Percentiles rank a stretch among this genome's conserved stretches.
Conservation (phyloP, 2,113 vertebrate genomes). For the Poeciliopsis prolifica region DNA sequence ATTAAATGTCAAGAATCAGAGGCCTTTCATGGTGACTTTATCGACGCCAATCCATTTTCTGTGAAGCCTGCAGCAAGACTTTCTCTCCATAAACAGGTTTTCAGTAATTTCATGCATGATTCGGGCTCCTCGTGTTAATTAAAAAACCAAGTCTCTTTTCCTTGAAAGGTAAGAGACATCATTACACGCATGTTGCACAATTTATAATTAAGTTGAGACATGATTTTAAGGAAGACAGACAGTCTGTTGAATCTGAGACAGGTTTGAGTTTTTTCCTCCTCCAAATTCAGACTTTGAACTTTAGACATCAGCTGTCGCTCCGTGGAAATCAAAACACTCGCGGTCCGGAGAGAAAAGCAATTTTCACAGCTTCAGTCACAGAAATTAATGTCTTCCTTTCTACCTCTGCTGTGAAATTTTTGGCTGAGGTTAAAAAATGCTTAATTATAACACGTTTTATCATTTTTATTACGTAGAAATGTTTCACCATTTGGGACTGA, state of each 20-base stretch:
- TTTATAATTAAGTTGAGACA: no score
- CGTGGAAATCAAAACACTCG: background rate
- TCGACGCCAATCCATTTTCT: conserved; percentile 47
- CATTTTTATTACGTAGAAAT: background rate
- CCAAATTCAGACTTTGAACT: background rate
- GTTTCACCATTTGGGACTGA: conserved; percentile 1
- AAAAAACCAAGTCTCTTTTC: background rate
- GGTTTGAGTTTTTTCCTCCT: background rate
- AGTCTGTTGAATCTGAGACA: conserved; percentile 18
- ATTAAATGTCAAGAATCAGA: conserved; percentile 68
- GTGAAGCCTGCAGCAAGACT: conserved; percentile 35
- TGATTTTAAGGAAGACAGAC: background rate
- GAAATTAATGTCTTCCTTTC: conserved; percentile 22
- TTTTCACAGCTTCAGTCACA: conserved; percentile 25
- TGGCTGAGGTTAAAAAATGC: background rate
- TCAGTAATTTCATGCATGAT: conserved; percentile 41
- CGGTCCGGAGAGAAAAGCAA: conserved; percentile 17
- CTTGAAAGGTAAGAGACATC: background rate
- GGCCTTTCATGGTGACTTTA: conserved; percentile 63
- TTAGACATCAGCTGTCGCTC: conserved; percentile 27
- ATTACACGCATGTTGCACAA: no score
- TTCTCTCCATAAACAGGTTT: conserved; percentile 29
- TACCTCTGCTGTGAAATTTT: background rate
- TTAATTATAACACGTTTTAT: background rate
- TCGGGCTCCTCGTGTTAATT: conserved; percentile 23